Conservation (phyloP, 2,797 vertebrate genomes). For the Octomys mimax region DNA sequence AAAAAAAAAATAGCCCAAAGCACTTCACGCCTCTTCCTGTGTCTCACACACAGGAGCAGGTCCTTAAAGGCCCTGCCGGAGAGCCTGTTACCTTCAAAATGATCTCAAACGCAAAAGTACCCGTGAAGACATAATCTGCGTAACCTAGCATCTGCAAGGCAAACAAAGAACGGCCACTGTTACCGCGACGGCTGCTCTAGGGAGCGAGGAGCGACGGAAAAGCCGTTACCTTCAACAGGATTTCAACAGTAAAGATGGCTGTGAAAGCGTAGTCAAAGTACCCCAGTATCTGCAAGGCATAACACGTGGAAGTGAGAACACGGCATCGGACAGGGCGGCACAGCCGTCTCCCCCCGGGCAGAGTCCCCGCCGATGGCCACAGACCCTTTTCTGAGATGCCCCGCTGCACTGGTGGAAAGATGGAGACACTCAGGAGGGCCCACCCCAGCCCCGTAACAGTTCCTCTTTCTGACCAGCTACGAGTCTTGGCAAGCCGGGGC, state of each 20-base stretch:
- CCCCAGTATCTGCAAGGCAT: slow-evolving; percentile 99
- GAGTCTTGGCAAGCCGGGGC: background rate
- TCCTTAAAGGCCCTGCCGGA: slow-evolving; percentile 92
- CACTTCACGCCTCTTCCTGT: slow-evolving; percentile 94
- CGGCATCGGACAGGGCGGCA: slow-evolving; percentile 64
- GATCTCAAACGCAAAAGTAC: slow-evolving; percentile 99
- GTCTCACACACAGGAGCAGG: slow-evolving; percentile 94
- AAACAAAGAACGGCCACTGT: slow-evolving; percentile 95
- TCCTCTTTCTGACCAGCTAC: background rate
- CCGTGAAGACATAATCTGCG: slow-evolving; percentile 99
- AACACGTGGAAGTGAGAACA: slow-evolving; percentile 88
- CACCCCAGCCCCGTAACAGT: background rate
- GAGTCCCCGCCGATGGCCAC: background rate
- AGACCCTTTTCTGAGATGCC: background rate
- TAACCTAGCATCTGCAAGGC: slow-evolving; percentile 98
- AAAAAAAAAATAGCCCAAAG: slow-evolving; percentile 88
- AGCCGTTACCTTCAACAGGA: slow-evolving; percentile 98
- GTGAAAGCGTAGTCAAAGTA: slow-evolving; percentile 99
- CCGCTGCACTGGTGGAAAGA: background rate
- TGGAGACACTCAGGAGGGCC: background rate
- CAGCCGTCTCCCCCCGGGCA: slow-evolving; percentile 68
- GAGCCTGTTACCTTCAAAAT: slow-evolving; percentile 98
- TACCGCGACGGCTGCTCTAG: slow-evolving; percentile 92
- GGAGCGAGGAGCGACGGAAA: slow-evolving; percentile 91
- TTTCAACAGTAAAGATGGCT: slow-evolving; percentile 99